Conservation (phyloP, 1,140 invertebrate species). For the Apis dorsata region DNA sequence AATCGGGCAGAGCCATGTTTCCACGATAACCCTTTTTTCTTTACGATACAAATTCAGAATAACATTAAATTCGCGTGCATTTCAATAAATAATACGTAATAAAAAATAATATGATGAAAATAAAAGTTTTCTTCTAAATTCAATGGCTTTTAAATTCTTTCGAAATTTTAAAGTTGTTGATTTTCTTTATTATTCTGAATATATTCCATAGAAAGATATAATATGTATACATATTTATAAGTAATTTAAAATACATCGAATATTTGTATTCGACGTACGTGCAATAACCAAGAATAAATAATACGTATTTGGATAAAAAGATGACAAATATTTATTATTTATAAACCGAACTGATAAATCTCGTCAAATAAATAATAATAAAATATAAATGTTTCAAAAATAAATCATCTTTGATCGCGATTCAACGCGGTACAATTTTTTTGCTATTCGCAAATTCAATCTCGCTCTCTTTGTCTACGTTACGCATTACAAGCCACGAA, state of each 20-base stretch:
- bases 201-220: no score
- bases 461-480: not conserved
- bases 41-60: not conserved
- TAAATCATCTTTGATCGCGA: conserved; percentile 14
- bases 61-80: not conserved
- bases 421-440: not conserved
- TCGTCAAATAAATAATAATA: not conserved
- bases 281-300: not conserved
- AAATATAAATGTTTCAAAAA: not conserved
- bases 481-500: not conserved
- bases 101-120: not conserved
- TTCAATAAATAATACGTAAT: not conserved
- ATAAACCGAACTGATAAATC: not conserved
- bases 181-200: no score
- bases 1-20: no score
- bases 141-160: no score
- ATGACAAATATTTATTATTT: not conserved
- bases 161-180: no score
- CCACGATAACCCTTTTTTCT: no score
- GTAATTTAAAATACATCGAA: not conserved
- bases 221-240: not conserved
- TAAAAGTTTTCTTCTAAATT: no score
- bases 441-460: conserved; percentile 1
- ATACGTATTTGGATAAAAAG: not conserved
- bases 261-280: not conserved